These are phyloP conservation scores for Montipora foliosa DNA, from an alignment of 64 coral and sea anemone genomes.

Conservation along the genomic window DNA sequence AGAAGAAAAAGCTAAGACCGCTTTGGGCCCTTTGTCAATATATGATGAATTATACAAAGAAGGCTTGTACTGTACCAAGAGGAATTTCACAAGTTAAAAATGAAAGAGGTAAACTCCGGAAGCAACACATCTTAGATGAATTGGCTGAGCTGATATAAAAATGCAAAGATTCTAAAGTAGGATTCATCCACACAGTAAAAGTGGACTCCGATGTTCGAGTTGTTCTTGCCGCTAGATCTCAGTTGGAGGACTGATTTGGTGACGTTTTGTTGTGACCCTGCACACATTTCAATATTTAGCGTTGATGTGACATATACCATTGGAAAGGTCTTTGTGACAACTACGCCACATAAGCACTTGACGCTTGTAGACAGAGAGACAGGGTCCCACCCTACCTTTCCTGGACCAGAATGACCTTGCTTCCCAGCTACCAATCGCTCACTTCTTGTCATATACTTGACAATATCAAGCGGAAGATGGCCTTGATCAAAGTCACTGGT, in stretches of 20 bases:
- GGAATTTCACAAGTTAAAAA: constrained; percentile 53
- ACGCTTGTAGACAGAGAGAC: constrained; percentile 40
- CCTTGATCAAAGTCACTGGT: neutral
- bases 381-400: constrained; percentile 6
- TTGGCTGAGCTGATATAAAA: constrained; percentile 28
- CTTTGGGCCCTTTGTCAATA: constrained; percentile 46
- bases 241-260: constrained; percentile 10
- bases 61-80: constrained; percentile 44
- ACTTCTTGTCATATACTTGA: constrained; percentile 20
- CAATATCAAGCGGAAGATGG: constrained; percentile 32
- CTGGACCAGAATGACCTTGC: constrained; percentile 51
- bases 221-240: constrained; percentile 19
- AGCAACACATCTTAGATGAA: constrained; percentile 35
- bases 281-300: neutral
- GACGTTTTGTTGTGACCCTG: constrained; percentile 20
- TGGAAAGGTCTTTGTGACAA: constrained; percentile 49
- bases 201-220: neutral
- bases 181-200: constrained; percentile 18
- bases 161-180: constrained; percentile 15
- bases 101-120: constrained; percentile 46
- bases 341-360: constrained; percentile 38
- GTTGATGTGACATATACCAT: constrained; percentile 33
- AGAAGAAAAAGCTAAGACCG: constrained; percentile 26
- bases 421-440: neutral
- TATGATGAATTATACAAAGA: constrained; percentile 52